These are phyloP conservation scores for Chaetoderma sp. DNA, from an alignment of 2,888 invertebrate genomes.

Conservation along the genomic window DNA sequence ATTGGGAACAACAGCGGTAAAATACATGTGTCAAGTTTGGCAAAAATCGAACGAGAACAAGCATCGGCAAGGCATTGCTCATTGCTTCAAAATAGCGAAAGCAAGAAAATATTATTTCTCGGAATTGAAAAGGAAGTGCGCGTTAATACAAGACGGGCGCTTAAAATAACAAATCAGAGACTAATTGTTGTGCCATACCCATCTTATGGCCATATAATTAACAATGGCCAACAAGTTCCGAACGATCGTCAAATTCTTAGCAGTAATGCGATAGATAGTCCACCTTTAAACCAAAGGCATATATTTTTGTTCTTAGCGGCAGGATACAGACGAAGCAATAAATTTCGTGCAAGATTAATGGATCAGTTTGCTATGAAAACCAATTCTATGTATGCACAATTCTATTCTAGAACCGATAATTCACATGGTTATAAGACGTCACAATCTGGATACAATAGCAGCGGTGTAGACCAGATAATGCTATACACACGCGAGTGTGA, in stretches of 20 bases:
- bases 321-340: constrained; percentile 41
- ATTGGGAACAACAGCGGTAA: constrained; percentile 34
- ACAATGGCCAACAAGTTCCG: background rate
- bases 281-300: constrained; percentile 27
- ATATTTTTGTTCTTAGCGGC: constrained; percentile 50
- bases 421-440: background rate
- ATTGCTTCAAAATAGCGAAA: constrained; percentile 34
- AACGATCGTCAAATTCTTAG: no score
- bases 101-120: constrained; percentile 40
- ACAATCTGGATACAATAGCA: background rate
- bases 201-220: constrained; percentile 48
- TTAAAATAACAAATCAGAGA: constrained; percentile 22
- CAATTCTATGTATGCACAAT: no score
- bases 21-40: constrained; percentile 50
- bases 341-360: constrained; percentile 42
- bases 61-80: constrained; percentile 37
- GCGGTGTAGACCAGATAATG: background rate
- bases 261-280: background rate
- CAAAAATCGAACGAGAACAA: constrained; percentile 53
- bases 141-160: background rate
- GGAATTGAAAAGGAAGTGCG: constrained; percentile 45
- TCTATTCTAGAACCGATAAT: no score
- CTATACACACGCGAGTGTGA: constrained; percentile 31
- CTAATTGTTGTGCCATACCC: constrained; percentile 55
- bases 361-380: constrained; percentile 45